A percentile compares a stretch with the other conserved stretches of the same genome.
These are phyloP conservation scores for Ptychoptera contaminata DNA, from an alignment of 2,888 invertebrate genomes.

Conservation along the genomic window DNA sequence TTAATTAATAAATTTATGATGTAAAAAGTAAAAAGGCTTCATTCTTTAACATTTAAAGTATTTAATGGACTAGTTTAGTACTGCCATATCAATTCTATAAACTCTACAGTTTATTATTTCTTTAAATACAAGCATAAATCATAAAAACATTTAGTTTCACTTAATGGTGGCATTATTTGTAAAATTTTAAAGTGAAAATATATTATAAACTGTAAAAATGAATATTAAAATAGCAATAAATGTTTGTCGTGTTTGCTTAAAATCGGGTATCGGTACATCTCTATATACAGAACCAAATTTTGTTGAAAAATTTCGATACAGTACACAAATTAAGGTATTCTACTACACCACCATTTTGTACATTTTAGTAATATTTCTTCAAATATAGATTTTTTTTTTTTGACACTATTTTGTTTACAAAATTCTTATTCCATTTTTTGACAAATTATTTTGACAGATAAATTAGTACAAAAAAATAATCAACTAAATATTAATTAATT, in stretches of 20 bases:
- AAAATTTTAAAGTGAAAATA: too few relatives aligned
- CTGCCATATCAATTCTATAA: too few relatives aligned
- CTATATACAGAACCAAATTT: conserved; percentile 3
- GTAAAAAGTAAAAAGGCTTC: too few relatives aligned
- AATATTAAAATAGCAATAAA: conserved; percentile 20
- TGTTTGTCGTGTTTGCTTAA: conserved; percentile 21
- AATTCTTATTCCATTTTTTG: not conserved
- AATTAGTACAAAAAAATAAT: not conserved
- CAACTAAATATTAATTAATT: not conserved
- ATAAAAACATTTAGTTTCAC: too few relatives aligned
- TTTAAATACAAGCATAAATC: too few relatives aligned
- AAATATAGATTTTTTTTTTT: not conserved
- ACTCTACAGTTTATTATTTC: too few relatives aligned
- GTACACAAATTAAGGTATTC: conserved; percentile 9
- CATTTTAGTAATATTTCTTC: not conserved
- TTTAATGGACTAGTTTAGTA: too few relatives aligned
- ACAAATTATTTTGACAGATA: not conserved
- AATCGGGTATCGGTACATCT: conserved; percentile 14
- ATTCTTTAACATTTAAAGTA: too few relatives aligned
- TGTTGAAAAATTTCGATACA: conserved; percentile 8
- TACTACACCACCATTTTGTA: too few relatives aligned
- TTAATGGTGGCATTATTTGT: too few relatives aligned
- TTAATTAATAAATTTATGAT: too few relatives aligned
- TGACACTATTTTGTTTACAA: not conserved
- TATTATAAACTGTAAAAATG: conserved; percentile 12